Conservation (phyloP, 2,888 invertebrate species). For the Caenorhabditis virilis region DNA sequence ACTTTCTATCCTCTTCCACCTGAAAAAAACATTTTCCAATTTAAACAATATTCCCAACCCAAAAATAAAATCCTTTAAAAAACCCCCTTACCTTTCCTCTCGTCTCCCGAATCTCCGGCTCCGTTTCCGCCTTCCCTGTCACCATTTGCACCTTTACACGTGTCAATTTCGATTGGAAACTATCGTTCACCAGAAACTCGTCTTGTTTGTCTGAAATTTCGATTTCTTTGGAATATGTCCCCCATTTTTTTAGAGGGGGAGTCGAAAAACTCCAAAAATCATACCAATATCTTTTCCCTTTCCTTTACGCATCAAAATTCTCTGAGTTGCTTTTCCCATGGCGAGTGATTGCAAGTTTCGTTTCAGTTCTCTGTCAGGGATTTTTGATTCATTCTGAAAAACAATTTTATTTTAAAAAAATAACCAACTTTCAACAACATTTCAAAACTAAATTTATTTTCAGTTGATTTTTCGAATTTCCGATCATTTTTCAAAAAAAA, state of each 20-base stretch:
- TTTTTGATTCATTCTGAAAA: slow-evolving; percentile 93
- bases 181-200: slow-evolving; percentile 81
- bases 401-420: neutral
- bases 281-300: slow-evolving; percentile 84
- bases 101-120: slow-evolving; percentile 97
- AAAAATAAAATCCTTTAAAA: too few species aligned
- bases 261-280: too few species aligned
- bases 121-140: slow-evolving; percentile 80
- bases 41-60: neutral
- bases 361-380: slow-evolving; percentile 95
- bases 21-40: neutral
- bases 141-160: slow-evolving; percentile 75
- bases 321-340: slow-evolving; percentile 80
- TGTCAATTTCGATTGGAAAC: slow-evolving; percentile 94
- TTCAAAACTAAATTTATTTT: too few species aligned
- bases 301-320: slow-evolving; percentile 70
- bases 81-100: slow-evolving; percentile 77
- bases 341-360: slow-evolving; percentile 94
- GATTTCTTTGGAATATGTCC: slow-evolving; percentile 1
- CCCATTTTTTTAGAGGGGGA: slow-evolving; percentile 13
- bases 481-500: too few species aligned
- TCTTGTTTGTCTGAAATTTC: slow-evolving; percentile 41
- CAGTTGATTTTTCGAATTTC: too few species aligned
- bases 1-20: slow-evolving; percentile 96
- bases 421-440: neutral